Evolutionary conservation across 2,888 invertebrate genomes (phyloP).

Genomic region (Phalera bucephala): DNA sequence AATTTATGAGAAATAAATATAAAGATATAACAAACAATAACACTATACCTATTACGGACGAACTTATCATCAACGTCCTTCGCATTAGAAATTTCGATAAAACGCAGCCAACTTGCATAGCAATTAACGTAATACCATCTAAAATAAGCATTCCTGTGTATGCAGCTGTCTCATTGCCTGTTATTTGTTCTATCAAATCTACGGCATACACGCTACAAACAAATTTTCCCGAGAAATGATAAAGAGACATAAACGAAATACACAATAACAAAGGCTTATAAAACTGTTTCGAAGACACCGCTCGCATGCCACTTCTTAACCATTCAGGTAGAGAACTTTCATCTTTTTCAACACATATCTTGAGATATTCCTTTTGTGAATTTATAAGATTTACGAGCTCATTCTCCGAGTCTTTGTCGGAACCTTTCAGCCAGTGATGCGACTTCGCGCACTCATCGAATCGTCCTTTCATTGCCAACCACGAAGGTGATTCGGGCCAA

Average conservation of each 20-base stretch:
- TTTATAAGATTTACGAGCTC: conserved; percentile 30
- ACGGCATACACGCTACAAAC: too few species aligned
- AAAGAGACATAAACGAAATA: too few species aligned
- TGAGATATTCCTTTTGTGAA: conserved; percentile 26
- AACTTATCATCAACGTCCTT: too few species aligned
- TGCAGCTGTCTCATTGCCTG: conserved; percentile 25
- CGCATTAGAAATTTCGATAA: conserved; percentile 9
- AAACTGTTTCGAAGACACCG: conserved; percentile 23
- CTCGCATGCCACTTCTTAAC: conserved; percentile 9
- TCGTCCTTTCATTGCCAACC: conserved; percentile 36
- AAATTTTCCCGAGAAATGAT: too few species aligned
- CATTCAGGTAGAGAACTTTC: conserved; percentile 11
- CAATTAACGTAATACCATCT: conserved; percentile 36
- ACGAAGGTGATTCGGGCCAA: conserved; percentile 33
- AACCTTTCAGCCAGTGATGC: conserved; percentile 37
- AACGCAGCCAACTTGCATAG: conserved; percentile 28
- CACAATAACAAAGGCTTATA: conserved; percentile 24
- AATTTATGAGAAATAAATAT: conserved; percentile 40
- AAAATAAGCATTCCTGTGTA: conserved; percentile 39
- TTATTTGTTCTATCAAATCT: conserved; percentile 29
- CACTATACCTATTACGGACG: too few species aligned
- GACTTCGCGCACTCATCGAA: conserved; percentile 30
- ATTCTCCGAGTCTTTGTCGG: conserved; percentile 17
- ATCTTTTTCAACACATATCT: conserved; percentile 9
- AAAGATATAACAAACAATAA: conserved; percentile 37